A percentile compares a stretch with the other conserved stretches of the same genome.
phyloP scores from a whole-genome alignment of 2,113 vertebrate genomes.

The Tragelaphus imberbis region DNA sequence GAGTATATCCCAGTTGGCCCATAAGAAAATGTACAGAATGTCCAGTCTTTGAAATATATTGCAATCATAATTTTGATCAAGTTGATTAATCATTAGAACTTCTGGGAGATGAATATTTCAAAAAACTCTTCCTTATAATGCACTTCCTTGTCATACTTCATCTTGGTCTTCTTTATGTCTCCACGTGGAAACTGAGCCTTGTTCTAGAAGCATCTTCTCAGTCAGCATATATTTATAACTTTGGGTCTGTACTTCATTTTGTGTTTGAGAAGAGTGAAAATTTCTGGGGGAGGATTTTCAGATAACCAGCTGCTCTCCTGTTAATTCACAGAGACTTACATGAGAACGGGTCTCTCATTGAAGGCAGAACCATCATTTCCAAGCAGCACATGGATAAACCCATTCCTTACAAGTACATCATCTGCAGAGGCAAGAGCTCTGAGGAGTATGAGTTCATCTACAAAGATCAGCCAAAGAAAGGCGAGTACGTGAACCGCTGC shows the following conservation, averaged over 20 bases:
- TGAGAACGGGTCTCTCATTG: slow-evolving; percentile 82
- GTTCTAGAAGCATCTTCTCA: not conserved
- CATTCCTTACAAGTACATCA: slow-evolving; percentile 91
- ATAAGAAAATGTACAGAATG: fast-evolving
- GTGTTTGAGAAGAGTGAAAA: not conserved
- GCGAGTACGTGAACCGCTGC: slow-evolving; percentile 16
- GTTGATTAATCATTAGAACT: fast-evolving
- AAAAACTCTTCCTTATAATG: fast-evolving
- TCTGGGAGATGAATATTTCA: fast-evolving
- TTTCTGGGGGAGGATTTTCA: not conserved
- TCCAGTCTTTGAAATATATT: fast-evolving
- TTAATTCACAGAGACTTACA: slow-evolving; percentile 74
- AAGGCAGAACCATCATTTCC: slow-evolving; percentile 75
- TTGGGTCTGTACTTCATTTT: fast-evolving
- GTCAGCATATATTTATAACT: fast-evolving
- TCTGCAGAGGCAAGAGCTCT: not conserved
- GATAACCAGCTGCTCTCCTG: not conserved
- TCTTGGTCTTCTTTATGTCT: fast-evolving
- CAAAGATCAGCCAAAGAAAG: fast-evolving
- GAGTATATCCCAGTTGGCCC: not conserved
- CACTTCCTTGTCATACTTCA: fast-evolving
- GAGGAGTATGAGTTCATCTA: slow-evolving; percentile 75
- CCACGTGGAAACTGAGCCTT: fast-evolving
- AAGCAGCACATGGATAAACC: not conserved
- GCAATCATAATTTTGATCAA: fast-evolving